Percentiles rank a stretch among this genome's conserved stretches.
These are phyloP conservation scores for Halocaridina rubra DNA, from an alignment of 2,888 invertebrate genomes.

Conservation along the genomic window DNA sequence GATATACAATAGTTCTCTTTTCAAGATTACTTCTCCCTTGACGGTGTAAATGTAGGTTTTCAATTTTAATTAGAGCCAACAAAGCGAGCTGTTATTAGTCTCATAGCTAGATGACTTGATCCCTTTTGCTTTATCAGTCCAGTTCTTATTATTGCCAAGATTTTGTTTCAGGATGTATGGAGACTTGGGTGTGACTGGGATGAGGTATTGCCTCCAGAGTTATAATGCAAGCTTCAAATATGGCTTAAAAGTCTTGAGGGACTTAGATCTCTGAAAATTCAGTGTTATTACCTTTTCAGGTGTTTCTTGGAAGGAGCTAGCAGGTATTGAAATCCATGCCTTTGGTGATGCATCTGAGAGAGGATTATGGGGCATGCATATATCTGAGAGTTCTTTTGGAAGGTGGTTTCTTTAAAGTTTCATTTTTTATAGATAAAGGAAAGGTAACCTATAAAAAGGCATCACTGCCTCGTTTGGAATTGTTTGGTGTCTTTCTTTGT, in stretches of 20 bases:
- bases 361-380: conserved; percentile 34
- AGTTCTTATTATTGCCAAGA: conserved; percentile 26
- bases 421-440: conserved; percentile 10
- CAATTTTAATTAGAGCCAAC: too few relatives aligned
- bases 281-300: conserved; percentile 1
- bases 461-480: conserved; percentile 57
- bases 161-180: conserved; percentile 56
- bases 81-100: conserved; percentile 44
- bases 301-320: not conserved
- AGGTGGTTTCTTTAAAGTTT: not conserved
- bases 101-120: conserved; percentile 40
- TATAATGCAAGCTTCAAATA: not conserved
- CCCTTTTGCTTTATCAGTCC: conserved; percentile 22
- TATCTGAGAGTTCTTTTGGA: not conserved
- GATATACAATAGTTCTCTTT: conserved; percentile 31
- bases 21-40: too few relatives aligned
- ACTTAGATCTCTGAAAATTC: conserved; percentile 17
- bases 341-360: conserved; percentile 33
- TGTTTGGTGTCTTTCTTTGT: conserved; percentile 41
- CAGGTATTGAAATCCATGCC: conserved; percentile 27
- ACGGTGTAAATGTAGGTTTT: too few relatives aligned
- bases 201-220: conserved; percentile 19
- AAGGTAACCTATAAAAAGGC: conserved; percentile 51
- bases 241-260: not conserved
- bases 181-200: conserved; percentile 22